Base-by-base conservation (phyloP, 1,140 invertebrate genomes). In the Tachypleus tridentatus region DNA sequence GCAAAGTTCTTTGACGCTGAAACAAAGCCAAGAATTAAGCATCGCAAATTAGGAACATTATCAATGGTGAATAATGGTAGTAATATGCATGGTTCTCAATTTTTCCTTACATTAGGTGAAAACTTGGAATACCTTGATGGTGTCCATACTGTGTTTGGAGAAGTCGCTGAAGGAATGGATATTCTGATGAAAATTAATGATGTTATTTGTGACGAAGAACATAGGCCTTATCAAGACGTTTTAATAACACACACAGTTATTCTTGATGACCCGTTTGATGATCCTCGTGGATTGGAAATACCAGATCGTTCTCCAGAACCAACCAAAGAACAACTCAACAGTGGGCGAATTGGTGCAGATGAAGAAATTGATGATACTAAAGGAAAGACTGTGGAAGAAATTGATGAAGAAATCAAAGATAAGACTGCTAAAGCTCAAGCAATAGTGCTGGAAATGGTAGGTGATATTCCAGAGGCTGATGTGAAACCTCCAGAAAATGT, bases 401-500 rank as follows among this genome's bases (percentile, higher is more conserved):
- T 98, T 61, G 83, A 85, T 64, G 93, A 98, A 80, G 83, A 93
- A 73, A 82, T 91, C 67, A 87, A 91, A 72, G 87, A 93, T 61
- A 88, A 89, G 70, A 96, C 99, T 79, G 95, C 94, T 0, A 91
- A 93, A 80, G 92, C 96, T 11, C 82, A 94, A 72, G 97, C 97
- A 6, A 97, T 96, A 29, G 94, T 99, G 70, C 80, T 99, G 56
- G 96, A 99, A 83, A 98, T 99, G 80, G 91, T 99, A 52, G 97
- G 97, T 1, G 97, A 99, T 79, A 80, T 99, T 62, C 97, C 95
- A 0, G 89, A 97, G 80, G 94, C 90, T 56, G 96, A 99, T 57
- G 89, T 97, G 74, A 93, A 91, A 47, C 97, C 97, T 1, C 95
- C 96, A 6, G 97, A 99, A 80, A 99, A 99, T 82, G 94, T 99